Evolutionary conservation across 2,113 vertebrate species (phyloP), one percentile per base, ranked within the genome.

Genomic region (Spilogale gracilis): DNA sequence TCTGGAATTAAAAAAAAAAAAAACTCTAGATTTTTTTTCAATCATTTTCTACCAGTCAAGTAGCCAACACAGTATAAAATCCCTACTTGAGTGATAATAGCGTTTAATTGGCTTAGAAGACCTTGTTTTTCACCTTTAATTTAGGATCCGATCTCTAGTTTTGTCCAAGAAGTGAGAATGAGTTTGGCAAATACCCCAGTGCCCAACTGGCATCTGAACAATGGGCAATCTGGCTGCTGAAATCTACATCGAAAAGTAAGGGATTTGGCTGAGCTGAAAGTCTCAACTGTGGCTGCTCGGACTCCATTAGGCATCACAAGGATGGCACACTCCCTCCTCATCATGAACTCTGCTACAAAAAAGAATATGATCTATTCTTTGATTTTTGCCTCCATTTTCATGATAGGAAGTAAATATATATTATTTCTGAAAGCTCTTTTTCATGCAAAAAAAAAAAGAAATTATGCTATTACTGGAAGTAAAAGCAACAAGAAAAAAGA

Each of bases 111-210:
- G 56, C 30, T 92, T 50, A 63, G 45, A 92, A 92, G 45, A 89
- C 87, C 17, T 89, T 67, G 52, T 14, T 71, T 86, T 91, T 80
- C 61, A 93, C 86, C 32, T 95, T 86, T 69, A 76, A 87, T 38
- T 96, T 45, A 81, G 60, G 30, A 84, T 94, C 69, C 76, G 52
- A 89, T 95, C 71, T 79, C 82, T 91, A 65, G 21, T 54, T 97
- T 74, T 88, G 94, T 25, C 65, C 78, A 85, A 56, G 58, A 95
- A 81, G 91, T 16, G 56, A 95, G 45, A 93, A 76, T 9, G 18
- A 93, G 50, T 48, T 76, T 93, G 78, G 18, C 94, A 71, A 93
- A 25, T 21, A 25, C 23, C 58, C 82, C 78, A 10, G 56, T 0
- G 17, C 25, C n/a, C 48, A 5, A 5, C 1, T 82, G 89, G 48